phyloP scores from a whole-genome alignment of 1,140 invertebrate genomes.

The Branchinecta lindahli region DNA sequence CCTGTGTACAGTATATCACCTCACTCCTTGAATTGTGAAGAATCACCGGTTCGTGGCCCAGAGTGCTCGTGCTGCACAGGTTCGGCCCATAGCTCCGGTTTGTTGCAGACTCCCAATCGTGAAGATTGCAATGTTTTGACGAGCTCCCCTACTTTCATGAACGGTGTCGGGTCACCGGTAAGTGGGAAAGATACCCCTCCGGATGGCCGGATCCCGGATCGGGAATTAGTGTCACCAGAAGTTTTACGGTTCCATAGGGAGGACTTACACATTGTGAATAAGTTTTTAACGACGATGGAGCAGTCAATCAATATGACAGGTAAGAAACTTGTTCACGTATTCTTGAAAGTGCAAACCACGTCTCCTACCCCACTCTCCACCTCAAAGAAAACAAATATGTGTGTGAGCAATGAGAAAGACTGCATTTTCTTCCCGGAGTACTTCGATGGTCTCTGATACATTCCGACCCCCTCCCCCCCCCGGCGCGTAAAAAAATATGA shows the following conservation, averaged over 20 bases:
- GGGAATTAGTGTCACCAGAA: neutral
- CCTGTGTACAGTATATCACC: neutral
- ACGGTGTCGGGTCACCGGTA: neutral
- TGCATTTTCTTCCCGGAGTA: too few species aligned
- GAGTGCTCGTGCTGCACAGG: neutral
- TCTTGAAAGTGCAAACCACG: too few species aligned
- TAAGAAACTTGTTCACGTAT: neutral
- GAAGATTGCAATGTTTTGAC: neutral
- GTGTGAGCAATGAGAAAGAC: too few species aligned
- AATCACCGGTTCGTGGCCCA: constrained; percentile 1
- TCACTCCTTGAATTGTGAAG: neutral
- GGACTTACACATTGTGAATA: neutral
- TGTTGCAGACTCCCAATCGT: neutral
- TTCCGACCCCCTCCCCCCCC: too few species aligned
- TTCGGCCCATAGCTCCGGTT: neutral
- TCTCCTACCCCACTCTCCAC: too few species aligned
- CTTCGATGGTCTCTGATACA: too few species aligned
- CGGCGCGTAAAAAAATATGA: too few species aligned
- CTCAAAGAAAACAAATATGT: too few species aligned
- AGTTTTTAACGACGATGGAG: neutral
- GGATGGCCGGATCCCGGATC: neutral
- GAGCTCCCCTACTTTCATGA: neutral
- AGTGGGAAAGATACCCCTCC: neutral
- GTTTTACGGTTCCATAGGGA: neutral
- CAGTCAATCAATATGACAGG: neutral